Evolutionary conservation across 53 echinoderm and acorn worm genomes (phyloP).

Genomic region (Echinometra lucunter): DNA sequence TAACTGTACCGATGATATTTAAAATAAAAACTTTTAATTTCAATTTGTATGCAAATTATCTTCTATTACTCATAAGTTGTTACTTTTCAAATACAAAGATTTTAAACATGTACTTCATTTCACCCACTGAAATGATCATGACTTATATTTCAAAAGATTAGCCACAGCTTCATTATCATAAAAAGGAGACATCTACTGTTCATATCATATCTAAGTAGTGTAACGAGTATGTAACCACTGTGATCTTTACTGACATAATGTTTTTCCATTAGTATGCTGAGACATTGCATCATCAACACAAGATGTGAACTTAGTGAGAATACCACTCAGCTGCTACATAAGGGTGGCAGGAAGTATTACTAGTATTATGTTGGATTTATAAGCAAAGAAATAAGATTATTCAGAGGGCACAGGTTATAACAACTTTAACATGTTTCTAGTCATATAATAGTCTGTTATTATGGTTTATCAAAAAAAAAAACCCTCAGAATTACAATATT

Average conservation of each 20-base stretch:
- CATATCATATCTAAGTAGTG: not conserved
- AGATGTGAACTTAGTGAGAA: conserved; percentile 22
- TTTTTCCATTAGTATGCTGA: not conserved
- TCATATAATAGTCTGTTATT: too few species aligned
- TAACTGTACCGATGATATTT: not conserved
- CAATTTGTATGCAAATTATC: too few species aligned
- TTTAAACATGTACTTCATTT: not conserved
- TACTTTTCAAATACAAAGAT: not conserved
- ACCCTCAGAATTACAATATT: too few species aligned
- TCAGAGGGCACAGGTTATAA: not conserved
- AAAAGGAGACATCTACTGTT: not conserved
- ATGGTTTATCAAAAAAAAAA: too few species aligned
- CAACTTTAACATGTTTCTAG: not conserved
- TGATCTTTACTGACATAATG: not conserved
- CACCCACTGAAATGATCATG: not conserved
- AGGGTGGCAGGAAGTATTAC: not conserved
- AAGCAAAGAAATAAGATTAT: not conserved
- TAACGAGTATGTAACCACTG: not conserved
- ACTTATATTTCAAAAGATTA: not conserved
- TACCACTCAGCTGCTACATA: not conserved
- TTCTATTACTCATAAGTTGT: not conserved
- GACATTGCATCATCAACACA: not conserved
- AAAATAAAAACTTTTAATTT: not conserved
- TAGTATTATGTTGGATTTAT: not conserved
- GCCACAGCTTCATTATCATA: not conserved